Conservation (phyloP, 1,140 invertebrate genomes). For the Panagrolaimus sp. region DNA sequence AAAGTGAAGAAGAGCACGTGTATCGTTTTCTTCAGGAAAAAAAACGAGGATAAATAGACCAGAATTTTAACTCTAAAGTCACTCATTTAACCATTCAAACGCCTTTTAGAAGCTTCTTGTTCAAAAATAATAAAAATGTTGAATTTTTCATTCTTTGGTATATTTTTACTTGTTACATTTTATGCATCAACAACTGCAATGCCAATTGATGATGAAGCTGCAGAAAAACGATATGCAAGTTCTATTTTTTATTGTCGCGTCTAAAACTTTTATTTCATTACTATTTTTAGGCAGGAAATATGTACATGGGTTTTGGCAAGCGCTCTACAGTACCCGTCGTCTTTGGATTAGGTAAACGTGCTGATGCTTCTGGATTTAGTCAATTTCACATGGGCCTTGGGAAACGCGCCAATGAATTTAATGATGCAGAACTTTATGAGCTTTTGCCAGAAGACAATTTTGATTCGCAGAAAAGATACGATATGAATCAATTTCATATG, state of each 20-base stretch:
- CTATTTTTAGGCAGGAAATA: not conserved
- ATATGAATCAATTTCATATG: slow-evolving; percentile 1
- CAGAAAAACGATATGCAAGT: not conserved
- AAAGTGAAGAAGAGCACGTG: too few relatives aligned
- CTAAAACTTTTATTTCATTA: not conserved
- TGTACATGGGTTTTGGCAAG: slow-evolving; percentile 10
- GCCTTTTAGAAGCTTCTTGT: too few relatives aligned
- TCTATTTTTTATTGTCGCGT: not conserved
- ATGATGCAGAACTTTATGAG: not conserved
- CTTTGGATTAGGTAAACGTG: not conserved
- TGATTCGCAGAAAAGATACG: not conserved
- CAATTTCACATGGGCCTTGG: slow-evolving; percentile 10
- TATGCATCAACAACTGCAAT: too few relatives aligned
- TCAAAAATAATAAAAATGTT: too few relatives aligned
- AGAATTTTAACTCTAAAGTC: too few relatives aligned
- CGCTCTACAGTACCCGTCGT: not conserved
- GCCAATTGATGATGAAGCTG: not conserved
- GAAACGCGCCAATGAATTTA: not conserved
- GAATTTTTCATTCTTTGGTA: too few relatives aligned
- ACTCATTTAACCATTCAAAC: too few relatives aligned
- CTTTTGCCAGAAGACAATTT: not conserved
- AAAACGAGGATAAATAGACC: too few relatives aligned
- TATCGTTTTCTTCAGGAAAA: too few relatives aligned
- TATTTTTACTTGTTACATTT: too few relatives aligned
- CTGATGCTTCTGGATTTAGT: not conserved